Evolutionary conservation across 2,888 invertebrate species (phyloP), one percentile per base, ranked within the genome.

Genomic region (Mylabris sibirica): DNA sequence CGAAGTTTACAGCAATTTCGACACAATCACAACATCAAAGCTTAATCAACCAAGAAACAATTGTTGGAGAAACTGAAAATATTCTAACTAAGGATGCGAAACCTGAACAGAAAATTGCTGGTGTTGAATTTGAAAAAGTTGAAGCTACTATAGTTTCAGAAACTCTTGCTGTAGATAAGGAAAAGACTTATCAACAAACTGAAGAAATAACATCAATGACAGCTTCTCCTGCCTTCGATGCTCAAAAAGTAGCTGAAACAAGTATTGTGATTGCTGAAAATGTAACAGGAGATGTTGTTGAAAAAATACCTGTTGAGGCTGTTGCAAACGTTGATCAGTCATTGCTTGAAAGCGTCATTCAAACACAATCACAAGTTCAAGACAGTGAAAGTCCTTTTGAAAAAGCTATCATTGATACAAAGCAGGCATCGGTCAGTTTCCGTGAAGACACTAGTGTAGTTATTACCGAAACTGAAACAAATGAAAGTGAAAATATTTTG

Each of bases 51-150:
- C 87, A 86, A 59, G 88, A 90, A 77, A 86, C 88, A 17, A 84
- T 87, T 71, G 80, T 80, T 30, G 88, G 86, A 70, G 92, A 92
- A 85, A 87, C 86, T 71, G 92, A 92, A 86, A 83, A 80, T 61
- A 79, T 86, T 67, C 75, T 87, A 57, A 84, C 84, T 65, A 84
- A 86, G 59, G 86, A 87, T 82, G 79, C 86, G 4, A 76, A 85
- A 69, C 81, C 86, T 17, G 85, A 84, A 74, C 81, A 85, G 71
- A 85, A 87, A 74, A 84, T 79, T 67, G 87, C 86, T 74, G 84
- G 83, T 41, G 63, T 83, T 65, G 83, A 82, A 68, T 80, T 85
- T 72, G 85, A 87, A 77, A 82, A 84, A 65, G 86, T 84, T 69
- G 84, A 82, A 66, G 85, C 87, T 65, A 82, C 88, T 17, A 81